A percentile compares a stretch with the other conserved stretches of the same genome.
These are phyloP conservation scores for Zeuzera pyrina DNA, from an alignment of 2,888 invertebrate species.

Conservation along the genomic window DNA sequence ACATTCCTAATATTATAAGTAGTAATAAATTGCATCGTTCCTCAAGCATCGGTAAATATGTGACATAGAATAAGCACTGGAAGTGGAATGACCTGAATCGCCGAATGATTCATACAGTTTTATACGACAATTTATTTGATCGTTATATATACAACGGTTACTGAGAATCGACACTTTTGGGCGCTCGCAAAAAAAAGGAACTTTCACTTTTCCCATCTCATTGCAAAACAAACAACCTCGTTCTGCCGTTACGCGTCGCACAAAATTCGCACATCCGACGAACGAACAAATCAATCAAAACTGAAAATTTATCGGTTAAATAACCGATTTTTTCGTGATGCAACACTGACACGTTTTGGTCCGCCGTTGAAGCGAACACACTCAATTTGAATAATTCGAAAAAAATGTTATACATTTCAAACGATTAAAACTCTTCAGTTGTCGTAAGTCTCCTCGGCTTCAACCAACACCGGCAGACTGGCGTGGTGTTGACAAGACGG, in stretches of 20 bases:
- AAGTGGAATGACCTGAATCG: too few relatives aligned
- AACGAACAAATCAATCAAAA: slow-evolving; percentile 26
- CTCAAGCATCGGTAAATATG: too few relatives aligned
- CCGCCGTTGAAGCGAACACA: slow-evolving; percentile 6
- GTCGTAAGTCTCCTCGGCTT: slow-evolving; percentile 69
- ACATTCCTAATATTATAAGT: too few relatives aligned
- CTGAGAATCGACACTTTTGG: slow-evolving; percentile 40
- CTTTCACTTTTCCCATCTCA: slow-evolving; percentile 60
- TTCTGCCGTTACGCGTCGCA: slow-evolving; percentile 27
- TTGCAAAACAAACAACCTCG: slow-evolving; percentile 56
- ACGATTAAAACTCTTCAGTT: slow-evolving; percentile 9
- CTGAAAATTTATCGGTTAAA: slow-evolving; percentile 27
- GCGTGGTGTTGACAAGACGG: slow-evolving; percentile 60
- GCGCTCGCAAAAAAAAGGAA: slow-evolving; percentile 44
- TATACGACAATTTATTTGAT: too few relatives aligned
- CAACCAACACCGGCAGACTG: slow-evolving; percentile 74
- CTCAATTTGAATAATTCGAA: slow-evolving; percentile 4
- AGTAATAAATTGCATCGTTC: too few relatives aligned
- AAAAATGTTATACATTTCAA: slow-evolving; percentile 5
- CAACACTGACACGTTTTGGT: slow-evolving; percentile 9
- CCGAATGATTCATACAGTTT: too few relatives aligned
- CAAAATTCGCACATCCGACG: slow-evolving; percentile 16
- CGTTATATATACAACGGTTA: too few relatives aligned
- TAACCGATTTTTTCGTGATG: slow-evolving; percentile 11
- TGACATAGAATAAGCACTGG: too few relatives aligned